Conservation (phyloP, 2,113 vertebrate genomes). For the Colistium nudipinnis region DNA sequence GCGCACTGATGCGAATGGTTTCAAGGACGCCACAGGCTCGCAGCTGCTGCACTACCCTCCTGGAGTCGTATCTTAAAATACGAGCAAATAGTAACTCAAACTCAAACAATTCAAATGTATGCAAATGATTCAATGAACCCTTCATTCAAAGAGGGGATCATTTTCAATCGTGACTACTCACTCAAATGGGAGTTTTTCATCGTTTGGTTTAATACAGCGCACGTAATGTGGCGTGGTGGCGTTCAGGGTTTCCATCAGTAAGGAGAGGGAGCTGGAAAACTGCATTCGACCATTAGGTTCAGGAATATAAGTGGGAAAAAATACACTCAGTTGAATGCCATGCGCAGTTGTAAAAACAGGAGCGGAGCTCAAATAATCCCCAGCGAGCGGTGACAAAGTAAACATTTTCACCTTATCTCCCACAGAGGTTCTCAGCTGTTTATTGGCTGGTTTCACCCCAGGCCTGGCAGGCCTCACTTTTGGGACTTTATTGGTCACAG, state of each 20-base stretch:
- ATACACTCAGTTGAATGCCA: neutral
- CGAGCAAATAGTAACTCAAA: neutral
- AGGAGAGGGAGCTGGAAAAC: constrained; percentile 92
- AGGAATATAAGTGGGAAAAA: neutral
- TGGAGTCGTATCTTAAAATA: constrained; percentile 88
- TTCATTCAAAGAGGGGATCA: neutral
- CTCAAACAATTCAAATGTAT: neutral
- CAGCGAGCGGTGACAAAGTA: constrained; percentile 24
- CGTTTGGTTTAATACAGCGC: constrained; percentile 97
- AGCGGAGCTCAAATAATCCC: neutral
- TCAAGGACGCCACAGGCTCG: constrained; percentile 96
- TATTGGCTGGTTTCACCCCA: constrained; percentile 87
- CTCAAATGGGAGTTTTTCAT: constrained; percentile 94
- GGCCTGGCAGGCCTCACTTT: constrained; percentile 89
- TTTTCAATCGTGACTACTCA: constrained; percentile 75
- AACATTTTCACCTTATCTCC: constrained; percentile 89
- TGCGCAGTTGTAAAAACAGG: neutral
- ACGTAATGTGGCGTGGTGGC: constrained; percentile 97
- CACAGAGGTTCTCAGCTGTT: constrained; percentile 90
- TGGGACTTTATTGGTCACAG: constrained; percentile 75
- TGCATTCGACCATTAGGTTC: constrained; percentile 52
- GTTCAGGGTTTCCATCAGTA: constrained; percentile 96
- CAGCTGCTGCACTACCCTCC: constrained; percentile 93
- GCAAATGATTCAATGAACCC: neutral
- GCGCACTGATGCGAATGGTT: constrained; percentile 94